Evolutionary conservation across 2,797 vertebrate genomes (phyloP).

Genomic region (Todus mexicanus): DNA sequence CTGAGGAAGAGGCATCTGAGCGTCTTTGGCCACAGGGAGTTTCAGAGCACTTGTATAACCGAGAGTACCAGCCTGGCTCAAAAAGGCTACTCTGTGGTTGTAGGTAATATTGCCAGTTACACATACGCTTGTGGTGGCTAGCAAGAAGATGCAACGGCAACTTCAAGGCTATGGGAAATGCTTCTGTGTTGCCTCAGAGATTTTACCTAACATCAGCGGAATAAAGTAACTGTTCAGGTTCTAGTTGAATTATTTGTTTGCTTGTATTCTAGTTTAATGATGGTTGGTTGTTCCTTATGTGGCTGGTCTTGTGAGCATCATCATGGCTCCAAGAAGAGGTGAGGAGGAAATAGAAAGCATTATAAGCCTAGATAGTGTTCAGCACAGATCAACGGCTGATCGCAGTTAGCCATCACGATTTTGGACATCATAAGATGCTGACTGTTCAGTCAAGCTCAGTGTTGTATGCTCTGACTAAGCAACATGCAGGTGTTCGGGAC

Average conservation of each 20-base stretch:
- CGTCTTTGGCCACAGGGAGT: not conserved
- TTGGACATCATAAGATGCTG: not conserved
- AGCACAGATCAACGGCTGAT: not conserved
- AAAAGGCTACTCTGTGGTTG: fast-evolving
- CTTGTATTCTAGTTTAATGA: not conserved
- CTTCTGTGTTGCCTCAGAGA: not conserved
- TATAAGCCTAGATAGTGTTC: not conserved
- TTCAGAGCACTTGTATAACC: not conserved
- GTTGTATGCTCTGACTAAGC: not conserved
- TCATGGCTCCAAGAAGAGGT: not conserved
- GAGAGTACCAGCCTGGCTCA: not conserved
- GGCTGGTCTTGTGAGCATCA: not conserved
- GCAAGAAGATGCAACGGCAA: not conserved
- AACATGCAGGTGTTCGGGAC: not conserved
- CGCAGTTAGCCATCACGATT: not conserved
- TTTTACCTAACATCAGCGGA: not conserved
- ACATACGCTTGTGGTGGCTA: not conserved
- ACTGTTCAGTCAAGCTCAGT: not conserved
- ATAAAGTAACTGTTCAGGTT: not conserved
- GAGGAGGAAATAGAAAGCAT: not conserved
- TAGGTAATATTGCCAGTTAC: not conserved
- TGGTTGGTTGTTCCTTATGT: not conserved
- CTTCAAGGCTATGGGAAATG: not conserved
- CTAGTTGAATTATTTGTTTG: not conserved
- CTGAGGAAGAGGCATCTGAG: not conserved